Conservation (phyloP, 2,888 invertebrate species). For the Caenorhabditis sp. region DNA sequence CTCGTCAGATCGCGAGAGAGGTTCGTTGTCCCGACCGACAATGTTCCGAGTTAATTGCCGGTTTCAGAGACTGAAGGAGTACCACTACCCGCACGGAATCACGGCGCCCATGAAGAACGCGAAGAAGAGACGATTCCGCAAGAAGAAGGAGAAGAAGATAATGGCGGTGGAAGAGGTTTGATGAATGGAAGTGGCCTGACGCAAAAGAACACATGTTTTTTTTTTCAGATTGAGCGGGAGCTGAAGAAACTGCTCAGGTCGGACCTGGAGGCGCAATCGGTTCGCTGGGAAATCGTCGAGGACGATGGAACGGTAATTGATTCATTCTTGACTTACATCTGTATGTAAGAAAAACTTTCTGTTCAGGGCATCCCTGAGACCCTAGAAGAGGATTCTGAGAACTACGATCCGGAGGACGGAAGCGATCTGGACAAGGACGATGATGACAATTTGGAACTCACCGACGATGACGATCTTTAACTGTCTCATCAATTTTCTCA, state of each 20-base stretch:
- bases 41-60: neutral
- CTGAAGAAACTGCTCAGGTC: conserved; percentile 15
- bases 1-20: conserved; percentile 17
- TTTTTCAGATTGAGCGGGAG: conserved; percentile 17
- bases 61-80: conserved; percentile 17
- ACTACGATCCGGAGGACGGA: conserved; percentile 5
- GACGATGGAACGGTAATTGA: conserved; percentile 19
- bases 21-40: neutral
- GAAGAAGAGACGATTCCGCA: conserved; percentile 88
- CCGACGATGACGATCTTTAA: conserved; percentile 18
- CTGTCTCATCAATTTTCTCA: too few relatives aligned
- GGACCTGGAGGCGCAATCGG: conserved; percentile 25
- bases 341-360: neutral
- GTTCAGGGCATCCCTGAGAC: too few relatives aligned
- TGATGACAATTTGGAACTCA: conserved; percentile 4
- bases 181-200: too few relatives aligned
- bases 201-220: too few relatives aligned
- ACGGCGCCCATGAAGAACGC: conserved; percentile 36
- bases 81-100: conserved; percentile 27
- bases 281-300: conserved; percentile 33
- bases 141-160: conserved; percentile 31
- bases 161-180: conserved; percentile 36
- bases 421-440: conserved; percentile 15
- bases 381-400: conserved; percentile 13
- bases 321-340: neutral